These are phyloP conservation scores for Acleris laterana DNA, from an alignment of 2,888 invertebrate genomes.

Conservation along the genomic window DNA sequence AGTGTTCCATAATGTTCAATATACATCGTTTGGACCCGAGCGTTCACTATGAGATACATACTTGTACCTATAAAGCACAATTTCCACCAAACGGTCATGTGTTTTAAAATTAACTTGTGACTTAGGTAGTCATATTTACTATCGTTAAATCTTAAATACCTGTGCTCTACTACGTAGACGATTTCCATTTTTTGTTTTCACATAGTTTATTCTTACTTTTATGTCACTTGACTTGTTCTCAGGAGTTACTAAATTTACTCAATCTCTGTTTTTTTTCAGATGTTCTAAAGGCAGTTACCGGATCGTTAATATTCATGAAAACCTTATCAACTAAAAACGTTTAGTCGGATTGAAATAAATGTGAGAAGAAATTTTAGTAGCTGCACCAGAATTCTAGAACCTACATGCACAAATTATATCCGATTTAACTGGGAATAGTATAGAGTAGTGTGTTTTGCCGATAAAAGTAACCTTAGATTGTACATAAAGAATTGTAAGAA, in stretches of 20 bases:
- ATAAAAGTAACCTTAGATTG: constrained; percentile 10
- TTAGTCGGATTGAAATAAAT: not conserved
- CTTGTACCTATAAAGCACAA: too few relatives aligned
- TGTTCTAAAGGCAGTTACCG: not conserved
- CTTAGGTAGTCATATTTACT: too few relatives aligned
- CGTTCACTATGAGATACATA: too few relatives aligned
- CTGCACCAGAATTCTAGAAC: constrained; percentile 7
- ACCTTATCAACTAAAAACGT: not conserved
- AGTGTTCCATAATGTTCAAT: too few relatives aligned
- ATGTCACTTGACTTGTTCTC: too few relatives aligned
- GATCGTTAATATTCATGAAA: not conserved
- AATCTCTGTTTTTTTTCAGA: not conserved
- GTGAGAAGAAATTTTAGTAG: constrained; percentile 6
- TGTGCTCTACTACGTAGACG: too few relatives aligned
- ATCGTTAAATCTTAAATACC: too few relatives aligned
- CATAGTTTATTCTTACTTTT: too few relatives aligned
- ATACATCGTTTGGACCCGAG: too few relatives aligned
- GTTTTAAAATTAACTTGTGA: too few relatives aligned
- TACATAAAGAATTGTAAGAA: constrained; percentile 1
- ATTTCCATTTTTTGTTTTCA: too few relatives aligned
- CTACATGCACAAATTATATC: not conserved
- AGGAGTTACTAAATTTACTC: not conserved
- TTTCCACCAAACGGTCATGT: too few relatives aligned
- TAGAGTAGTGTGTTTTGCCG: not conserved
- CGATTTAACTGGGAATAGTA: not conserved